Percentiles rank a stretch among this genome's conserved stretches.
phyloP scores from a whole-genome alignment of 2,888 invertebrate species.

The Trachelus iudaicus region DNA sequence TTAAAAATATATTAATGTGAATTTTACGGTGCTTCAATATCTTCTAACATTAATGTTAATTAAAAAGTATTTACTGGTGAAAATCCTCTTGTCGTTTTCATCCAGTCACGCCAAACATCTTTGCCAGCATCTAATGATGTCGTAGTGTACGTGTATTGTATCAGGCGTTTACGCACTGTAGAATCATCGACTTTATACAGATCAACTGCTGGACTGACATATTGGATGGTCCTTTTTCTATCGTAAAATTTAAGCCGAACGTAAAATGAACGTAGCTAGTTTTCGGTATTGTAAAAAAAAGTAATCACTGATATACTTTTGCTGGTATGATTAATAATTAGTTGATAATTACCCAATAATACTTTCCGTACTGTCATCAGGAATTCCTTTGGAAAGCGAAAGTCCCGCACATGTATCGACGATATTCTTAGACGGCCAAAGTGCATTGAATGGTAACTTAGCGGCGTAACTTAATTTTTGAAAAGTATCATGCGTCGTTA shows the following conservation, averaged over 20 bases:
- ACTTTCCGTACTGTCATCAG: neutral
- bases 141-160: constrained; percentile 59
- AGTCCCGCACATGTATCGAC: constrained; percentile 46
- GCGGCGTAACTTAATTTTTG: constrained; percentile 24
- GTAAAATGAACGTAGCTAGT: neutral
- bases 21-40: constrained; percentile 22
- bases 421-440: constrained; percentile 54
- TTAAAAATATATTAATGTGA: constrained; percentile 21
- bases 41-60: constrained; percentile 9
- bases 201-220: constrained; percentile 59
- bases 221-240: constrained; percentile 56
- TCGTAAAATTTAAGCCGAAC: constrained; percentile 7
- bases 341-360: neutral
- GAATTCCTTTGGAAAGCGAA: constrained; percentile 20
- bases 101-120: constrained; percentile 45
- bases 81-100: constrained; percentile 25
- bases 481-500: constrained; percentile 29
- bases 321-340: neutral
- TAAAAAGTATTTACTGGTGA: constrained; percentile 14
- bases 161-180: constrained; percentile 54
- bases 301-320: neutral
- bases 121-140: constrained; percentile 52
- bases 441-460: constrained; percentile 53
- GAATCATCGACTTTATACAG: constrained; percentile 62
- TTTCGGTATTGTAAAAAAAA: neutral